phyloP scores from a whole-genome alignment of 2,113 vertebrate species.

The Ptyas mucosa region DNA sequence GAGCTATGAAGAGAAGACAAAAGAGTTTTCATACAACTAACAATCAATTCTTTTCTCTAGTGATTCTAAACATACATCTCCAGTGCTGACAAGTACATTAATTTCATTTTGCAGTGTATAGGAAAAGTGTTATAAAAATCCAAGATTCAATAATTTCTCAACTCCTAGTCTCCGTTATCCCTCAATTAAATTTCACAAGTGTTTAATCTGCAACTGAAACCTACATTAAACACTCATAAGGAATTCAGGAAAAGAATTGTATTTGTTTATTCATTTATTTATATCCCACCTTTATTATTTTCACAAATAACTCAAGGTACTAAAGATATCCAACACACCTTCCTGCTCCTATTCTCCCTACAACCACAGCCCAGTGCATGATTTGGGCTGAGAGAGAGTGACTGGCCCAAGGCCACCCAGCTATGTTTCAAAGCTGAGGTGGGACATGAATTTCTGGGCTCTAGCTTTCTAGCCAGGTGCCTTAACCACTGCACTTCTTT shows the following conservation, averaged over 20 bases:
- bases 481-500: neutral
- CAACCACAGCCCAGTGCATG: neutral
- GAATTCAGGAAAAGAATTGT: neutral
- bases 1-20: neutral
- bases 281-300: neutral
- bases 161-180: neutral
- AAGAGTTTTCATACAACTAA: neutral
- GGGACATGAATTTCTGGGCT: neutral
- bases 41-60: neutral
- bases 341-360: neutral
- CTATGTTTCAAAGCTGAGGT: neutral
- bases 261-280: neutral
- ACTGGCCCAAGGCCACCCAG: neutral
- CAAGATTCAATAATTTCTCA: neutral
- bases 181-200: neutral
- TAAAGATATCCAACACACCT: neutral
- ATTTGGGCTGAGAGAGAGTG: neutral
- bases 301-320: neutral
- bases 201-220: neutral
- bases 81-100: neutral
- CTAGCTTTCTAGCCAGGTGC: neutral
- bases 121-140: neutral
- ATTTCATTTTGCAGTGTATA: neutral
- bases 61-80: neutral
- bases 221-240: neutral